A percentile compares a stretch with the other conserved stretches of the same genome.
Evolutionary conservation across 1,140 invertebrate genomes (phyloP).

Genomic region (Sitobion miscanthi): DNA sequence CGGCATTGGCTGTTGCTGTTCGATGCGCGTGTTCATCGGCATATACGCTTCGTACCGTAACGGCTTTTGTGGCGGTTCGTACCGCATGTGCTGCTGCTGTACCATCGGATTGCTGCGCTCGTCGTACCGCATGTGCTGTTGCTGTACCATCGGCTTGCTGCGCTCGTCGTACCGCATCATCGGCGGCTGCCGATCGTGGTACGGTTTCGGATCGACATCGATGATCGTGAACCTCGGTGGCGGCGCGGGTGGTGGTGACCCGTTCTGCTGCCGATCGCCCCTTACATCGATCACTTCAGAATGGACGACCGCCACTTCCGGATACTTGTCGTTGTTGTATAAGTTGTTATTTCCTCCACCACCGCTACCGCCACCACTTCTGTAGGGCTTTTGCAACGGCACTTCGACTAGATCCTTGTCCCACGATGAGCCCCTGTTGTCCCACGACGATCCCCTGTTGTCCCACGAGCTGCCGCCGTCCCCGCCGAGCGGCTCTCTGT

Average conservation of each 20-base stretch:
- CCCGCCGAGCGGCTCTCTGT: not conserved
- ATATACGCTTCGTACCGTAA: not conserved
- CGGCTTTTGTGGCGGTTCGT: not conserved
- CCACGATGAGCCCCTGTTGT: not conserved
- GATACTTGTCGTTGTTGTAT: not conserved
- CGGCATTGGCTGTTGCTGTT: not conserved
- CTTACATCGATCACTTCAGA: constrained; percentile 44
- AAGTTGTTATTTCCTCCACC: not conserved
- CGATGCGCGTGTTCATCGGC: not conserved
- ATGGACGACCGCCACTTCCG: constrained; percentile 39
- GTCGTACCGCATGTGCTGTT: not conserved
- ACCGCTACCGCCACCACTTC: not conserved
- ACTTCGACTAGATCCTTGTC: constrained; percentile 43
- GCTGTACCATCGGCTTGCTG: not conserved
- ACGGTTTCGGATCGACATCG: constrained; percentile 44
- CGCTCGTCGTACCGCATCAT: not conserved
- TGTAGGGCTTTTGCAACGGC: not conserved
- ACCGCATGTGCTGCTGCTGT: not conserved
- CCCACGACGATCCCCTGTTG: constrained; percentile 6
- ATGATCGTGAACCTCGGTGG: constrained; percentile 34
- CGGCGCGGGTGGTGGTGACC: not conserved
- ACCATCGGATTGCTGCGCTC: not conserved
- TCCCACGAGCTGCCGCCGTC: not conserved
- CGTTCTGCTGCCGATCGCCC: not conserved
- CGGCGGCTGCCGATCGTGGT: not conserved